A percentile compares a stretch with the other conserved stretches of the same genome.
Conservation (phyloP, 2,888 invertebrate species). For the Sphaerophoria taeniata region DNA sequence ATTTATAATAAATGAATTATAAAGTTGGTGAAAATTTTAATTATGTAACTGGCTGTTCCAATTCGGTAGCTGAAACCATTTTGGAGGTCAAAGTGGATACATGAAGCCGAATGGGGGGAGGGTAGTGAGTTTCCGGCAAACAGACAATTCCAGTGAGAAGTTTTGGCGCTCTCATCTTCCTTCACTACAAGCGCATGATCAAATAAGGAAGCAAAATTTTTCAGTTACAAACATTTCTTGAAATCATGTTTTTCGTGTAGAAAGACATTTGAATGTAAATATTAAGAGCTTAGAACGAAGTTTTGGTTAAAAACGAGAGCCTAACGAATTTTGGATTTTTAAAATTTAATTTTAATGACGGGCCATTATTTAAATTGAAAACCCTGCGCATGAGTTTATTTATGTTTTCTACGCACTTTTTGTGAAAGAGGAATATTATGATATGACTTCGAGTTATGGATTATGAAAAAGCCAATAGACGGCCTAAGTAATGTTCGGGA, state of each 20-base stretch:
- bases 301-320: too few species aligned
- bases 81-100: conserved; percentile 66
- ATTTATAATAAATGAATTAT: not conserved
- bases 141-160: conserved; percentile 59
- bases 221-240: not conserved
- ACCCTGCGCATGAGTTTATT: conserved; percentile 64
- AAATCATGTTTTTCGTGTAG: too few species aligned
- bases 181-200: conserved; percentile 50
- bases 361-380: not conserved
- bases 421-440: not conserved
- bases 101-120: conserved; percentile 33
- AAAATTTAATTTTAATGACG: not conserved
- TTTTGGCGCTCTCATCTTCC: conserved; percentile 65
- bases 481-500: too few species aligned
- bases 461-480: not conserved
- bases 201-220: not conserved
- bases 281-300: too few species aligned
- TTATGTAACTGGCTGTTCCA: conserved; percentile 60
- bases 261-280: too few species aligned
- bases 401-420: conserved; percentile 62
- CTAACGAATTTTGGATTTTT: too few species aligned
- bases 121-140: conserved; percentile 55
- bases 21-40: conserved; percentile 17
- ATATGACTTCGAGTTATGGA: not conserved
- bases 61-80: conserved; percentile 52